phyloP scores from a whole-genome alignment of 2,888 invertebrate species.

The Lasioglossum marginatum region DNA sequence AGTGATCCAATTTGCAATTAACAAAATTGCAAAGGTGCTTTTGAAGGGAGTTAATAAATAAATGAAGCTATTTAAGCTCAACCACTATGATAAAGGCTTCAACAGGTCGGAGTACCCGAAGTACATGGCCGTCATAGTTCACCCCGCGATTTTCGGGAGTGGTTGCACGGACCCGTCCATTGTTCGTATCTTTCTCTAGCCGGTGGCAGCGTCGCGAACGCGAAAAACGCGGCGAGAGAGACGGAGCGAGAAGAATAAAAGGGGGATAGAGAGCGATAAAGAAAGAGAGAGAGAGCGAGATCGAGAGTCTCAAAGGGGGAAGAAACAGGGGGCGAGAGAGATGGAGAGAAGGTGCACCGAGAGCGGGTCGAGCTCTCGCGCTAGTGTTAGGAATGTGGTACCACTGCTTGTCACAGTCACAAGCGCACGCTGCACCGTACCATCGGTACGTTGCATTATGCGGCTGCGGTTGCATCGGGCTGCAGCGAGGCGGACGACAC shows the following conservation, averaged over 20 bases:
- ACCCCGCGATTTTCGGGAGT: background rate
- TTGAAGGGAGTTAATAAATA: background rate
- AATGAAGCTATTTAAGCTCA: background rate
- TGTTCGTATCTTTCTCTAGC: slow-evolving; percentile 67
- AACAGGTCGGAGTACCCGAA: background rate
- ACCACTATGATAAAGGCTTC: background rate
- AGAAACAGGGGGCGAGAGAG: slow-evolving; percentile 17
- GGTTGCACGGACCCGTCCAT: slow-evolving; percentile 60
- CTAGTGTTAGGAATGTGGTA: slow-evolving; percentile 85
- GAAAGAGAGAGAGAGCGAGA: background rate
- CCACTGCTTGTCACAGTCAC: slow-evolving; percentile 84
- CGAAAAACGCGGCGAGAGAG: slow-evolving; percentile 10
- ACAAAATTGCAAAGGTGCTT: background rate
- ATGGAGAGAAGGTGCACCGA: slow-evolving; percentile 66
- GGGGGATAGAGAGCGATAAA: background rate
- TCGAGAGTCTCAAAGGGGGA: slow-evolving; percentile 1
- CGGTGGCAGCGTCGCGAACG: slow-evolving; percentile 9
- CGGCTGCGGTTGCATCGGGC: slow-evolving; percentile 56
- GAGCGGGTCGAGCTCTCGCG: slow-evolving; percentile 70
- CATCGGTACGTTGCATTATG: slow-evolving; percentile 63
- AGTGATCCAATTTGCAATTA: background rate
- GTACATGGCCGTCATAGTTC: background rate
- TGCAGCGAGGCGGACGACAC: slow-evolving; percentile 14
- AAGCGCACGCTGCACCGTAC: slow-evolving; percentile 70
- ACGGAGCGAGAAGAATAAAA: slow-evolving; percentile 1